These are phyloP conservation scores for Heliocidaris erythrogramma DNA, from an alignment of 35 echinoderm and acorn worm species.

Conservation along the genomic window DNA sequence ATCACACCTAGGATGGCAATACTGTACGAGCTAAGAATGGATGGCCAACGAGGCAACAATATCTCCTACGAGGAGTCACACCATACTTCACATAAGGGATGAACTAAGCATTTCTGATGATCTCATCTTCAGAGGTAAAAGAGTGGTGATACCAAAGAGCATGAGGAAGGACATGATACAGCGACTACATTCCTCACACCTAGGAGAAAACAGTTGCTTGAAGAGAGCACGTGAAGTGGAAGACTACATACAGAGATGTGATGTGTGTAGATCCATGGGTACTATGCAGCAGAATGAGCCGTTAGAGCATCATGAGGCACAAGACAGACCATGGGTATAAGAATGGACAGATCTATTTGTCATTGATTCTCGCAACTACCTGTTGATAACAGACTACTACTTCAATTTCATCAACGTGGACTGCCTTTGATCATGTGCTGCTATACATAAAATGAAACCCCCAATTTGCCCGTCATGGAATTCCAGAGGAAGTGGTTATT, in stretches of 20 bases:
- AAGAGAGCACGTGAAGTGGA: constrained; percentile 58
- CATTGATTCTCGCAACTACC: constrained; percentile 36
- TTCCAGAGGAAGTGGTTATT: constrained; percentile 63
- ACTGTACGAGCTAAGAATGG: too few relatives aligned
- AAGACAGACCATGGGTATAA: constrained; percentile 60
- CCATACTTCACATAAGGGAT: not conserved
- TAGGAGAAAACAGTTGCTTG: constrained; percentile 57
- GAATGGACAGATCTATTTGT: constrained; percentile 68
- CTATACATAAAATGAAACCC: constrained; percentile 52
- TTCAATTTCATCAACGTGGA: constrained; percentile 69
- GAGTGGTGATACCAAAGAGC: constrained; percentile 22
- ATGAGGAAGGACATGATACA: constrained; percentile 59
- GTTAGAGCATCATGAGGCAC: constrained; percentile 47
- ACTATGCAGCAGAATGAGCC: constrained; percentile 61
- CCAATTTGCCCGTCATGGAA: constrained; percentile 67
- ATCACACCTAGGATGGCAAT: constrained; percentile 63
- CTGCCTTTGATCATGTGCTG: constrained; percentile 26
- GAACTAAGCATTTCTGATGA: not conserved
- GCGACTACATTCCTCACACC: constrained; percentile 62
- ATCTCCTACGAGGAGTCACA: not conserved
- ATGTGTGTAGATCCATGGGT: constrained; percentile 35
- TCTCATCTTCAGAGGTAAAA: not conserved
- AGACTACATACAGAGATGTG: constrained; percentile 57
- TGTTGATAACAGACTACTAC: constrained; percentile 58
- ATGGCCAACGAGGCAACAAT: not conserved